Percentiles rank a stretch among this genome's conserved stretches.
These are phyloP conservation scores for Eudemis profundana DNA, from an alignment of 2,888 invertebrate species.

Conservation along the genomic window DNA sequence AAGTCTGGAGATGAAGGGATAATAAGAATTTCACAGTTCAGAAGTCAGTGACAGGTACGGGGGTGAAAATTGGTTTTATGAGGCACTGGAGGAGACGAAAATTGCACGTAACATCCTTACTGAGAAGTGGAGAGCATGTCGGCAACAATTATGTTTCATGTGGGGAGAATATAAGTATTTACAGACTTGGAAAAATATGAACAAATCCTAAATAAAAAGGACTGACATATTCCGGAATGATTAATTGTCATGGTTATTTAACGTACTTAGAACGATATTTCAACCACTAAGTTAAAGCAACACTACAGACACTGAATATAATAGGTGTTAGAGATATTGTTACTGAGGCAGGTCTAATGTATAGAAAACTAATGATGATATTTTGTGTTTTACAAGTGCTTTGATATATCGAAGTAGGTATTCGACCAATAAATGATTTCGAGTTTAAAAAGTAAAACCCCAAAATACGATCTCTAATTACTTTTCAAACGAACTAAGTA, in stretches of 20 bases:
- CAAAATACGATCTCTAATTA: background rate
- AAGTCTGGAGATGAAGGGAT: constrained; percentile 35
- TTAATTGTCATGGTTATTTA: background rate
- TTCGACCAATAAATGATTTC: background rate
- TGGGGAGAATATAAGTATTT: constrained; percentile 17
- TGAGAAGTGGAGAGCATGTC: constrained; percentile 6
- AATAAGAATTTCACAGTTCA: constrained; percentile 41
- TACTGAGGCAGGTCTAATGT: too few relatives aligned
- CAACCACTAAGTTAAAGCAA: too few relatives aligned
- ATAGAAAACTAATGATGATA: too few relatives aligned
- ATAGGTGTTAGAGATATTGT: too few relatives aligned
- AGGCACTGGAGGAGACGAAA: constrained; percentile 37
- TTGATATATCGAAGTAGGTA: too few relatives aligned
- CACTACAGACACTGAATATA: too few relatives aligned
- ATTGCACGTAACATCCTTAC: constrained; percentile 34
- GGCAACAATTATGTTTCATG: constrained; percentile 32
- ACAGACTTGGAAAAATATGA: constrained; percentile 3
- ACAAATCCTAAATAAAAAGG: background rate
- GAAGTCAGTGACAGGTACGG: constrained; percentile 36
- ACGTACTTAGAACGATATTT: too few relatives aligned
- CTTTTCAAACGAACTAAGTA: background rate
- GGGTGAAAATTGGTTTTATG: constrained; percentile 43
- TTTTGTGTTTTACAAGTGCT: too few relatives aligned
- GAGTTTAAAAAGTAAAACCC: background rate
- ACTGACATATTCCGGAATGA: background rate